Evolutionary conservation across 2,113 vertebrate species (phyloP), one percentile per base, ranked within the genome.

Genomic region (Hydrochoerus hydrochaeris): DNA sequence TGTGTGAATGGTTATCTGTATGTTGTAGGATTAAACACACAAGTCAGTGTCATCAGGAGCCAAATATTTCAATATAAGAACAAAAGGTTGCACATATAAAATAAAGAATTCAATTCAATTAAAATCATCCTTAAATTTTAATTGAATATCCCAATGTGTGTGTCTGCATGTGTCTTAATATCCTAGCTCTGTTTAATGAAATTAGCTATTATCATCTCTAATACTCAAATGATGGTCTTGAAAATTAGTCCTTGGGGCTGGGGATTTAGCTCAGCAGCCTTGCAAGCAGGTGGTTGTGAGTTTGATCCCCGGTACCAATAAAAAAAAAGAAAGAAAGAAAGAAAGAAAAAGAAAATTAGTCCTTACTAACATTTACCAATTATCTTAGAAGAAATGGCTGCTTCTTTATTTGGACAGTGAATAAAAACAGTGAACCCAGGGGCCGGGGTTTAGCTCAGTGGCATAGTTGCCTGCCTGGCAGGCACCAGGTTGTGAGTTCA

Each of bases 311-410:
- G n/a, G n/a, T n/a, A n/a, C n/a, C n/a, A n/a, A n/a, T n/a, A n/a
- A n/a, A n/a, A n/a, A n/a, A n/a, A n/a, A n/a, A n/a, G n/a, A n/a
- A n/a, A n/a, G n/a, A n/a, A n/a, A n/a, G n/a, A n/a, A n/a, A n/a
- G n/a, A n/a, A n/a, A n/a, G n/a, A n/a, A n/a, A n/a, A n/a, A n/a
- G 85, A 85, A 96, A 91, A 46, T 63, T 58, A 62, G 46, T 60
- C 28, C 11, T 94, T 89, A 57, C 13, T 54, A 38, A 95, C 92
- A 80, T 30, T 38, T 80, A 28, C 7, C 32, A 52, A 60, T 20
- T 86, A 6, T 80, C 46, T 91, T 26, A 73, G 49, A 54, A 93
- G 58, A 2, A 81, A 75, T 75, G 46, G 19, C 54, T 87, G 30
- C 54, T 73, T 94, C 85, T 13, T 14, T 46, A 32, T 62, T 14